phyloP scores from a whole-genome alignment of 2,113 vertebrate genomes.

The Chaetodon trifascialis region DNA sequence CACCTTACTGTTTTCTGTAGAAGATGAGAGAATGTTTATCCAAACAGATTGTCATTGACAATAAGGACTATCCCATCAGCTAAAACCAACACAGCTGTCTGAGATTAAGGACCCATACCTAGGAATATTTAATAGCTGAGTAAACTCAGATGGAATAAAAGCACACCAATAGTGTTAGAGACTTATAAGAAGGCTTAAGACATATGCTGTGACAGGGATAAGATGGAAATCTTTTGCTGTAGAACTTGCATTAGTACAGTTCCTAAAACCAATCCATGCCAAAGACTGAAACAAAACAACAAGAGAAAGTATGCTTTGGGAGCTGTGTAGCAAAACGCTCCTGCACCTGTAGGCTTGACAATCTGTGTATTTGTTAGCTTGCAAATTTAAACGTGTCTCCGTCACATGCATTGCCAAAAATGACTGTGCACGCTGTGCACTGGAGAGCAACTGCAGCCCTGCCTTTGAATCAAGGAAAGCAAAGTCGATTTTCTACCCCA shows the following conservation, averaged over 20 bases:
- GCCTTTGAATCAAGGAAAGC: conserved; percentile 34
- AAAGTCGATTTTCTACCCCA: conserved; percentile 40
- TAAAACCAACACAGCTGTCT: conserved; percentile 71
- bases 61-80: conserved; percentile 50
- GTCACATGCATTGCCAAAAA: conserved; percentile 17
- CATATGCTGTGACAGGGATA: conserved; percentile 4
- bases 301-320: neutral
- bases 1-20: conserved; percentile 30
- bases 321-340: neutral
- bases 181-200: neutral
- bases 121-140: conserved; percentile 49
- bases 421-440: neutral
- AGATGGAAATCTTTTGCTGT: neutral
- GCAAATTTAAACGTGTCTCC: neutral
- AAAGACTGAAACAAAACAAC: neutral
- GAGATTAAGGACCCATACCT: conserved; percentile 27
- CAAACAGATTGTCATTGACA: conserved; percentile 56
- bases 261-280: neutral
- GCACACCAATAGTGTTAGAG: neutral
- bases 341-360: neutral
- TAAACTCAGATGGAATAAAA: conserved; percentile 28
- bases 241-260: neutral
- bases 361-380: neutral
- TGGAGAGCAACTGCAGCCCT: conserved; percentile 14
- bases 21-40: conserved; percentile 63